Base-by-base conservation (phyloP, 2,113 vertebrate genomes). In the Sinocyclocheilus anophthalmus region DNA sequence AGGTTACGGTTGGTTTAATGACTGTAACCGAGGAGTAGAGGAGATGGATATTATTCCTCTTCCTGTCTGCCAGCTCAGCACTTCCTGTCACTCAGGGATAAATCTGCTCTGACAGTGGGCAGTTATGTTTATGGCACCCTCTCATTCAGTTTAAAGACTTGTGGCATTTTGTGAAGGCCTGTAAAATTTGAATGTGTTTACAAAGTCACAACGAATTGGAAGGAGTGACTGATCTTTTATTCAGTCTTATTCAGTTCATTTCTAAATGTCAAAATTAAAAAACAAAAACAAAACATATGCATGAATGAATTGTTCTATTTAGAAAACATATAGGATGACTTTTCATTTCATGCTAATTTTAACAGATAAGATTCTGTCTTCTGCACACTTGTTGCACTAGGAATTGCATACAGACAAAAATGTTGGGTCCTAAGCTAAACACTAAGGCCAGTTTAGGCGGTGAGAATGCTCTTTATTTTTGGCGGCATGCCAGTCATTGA, bases 1-100 rank as follows among this genome's bases (percentile, higher is more conserved):
- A 87, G 91, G 90, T 93, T 92, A 87, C 91, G 85, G 53, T 84
- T 93, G 90, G 92, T 90, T 88, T 84, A 86, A 87, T 75, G 83
- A 84, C 61, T 61, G 79, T 90, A 85, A 87, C 86, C 77, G 67
- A 65, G 57, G 87, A 88, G 37, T 57, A 67, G 59, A 39, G 76
- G 77, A 48, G 63, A 13, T 57, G 57, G 63, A 69, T 81, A 84
- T 88, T 50, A 89, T 14, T 84, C 61, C 59, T 63, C 55, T 33
- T 61, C 33, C 24, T 18, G 57, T 57, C 63, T 85, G 84, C 79
- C 59, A 77, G 50, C 59, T 89, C 85, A 85, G 85, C 78, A 57
- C 24, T 30, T 67, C 45, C 39, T 53, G 73, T 87, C 77, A 30
- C 30, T 24, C 18, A 33, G 10, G 11, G 42, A 57, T 61, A 83